Percentiles rank a stretch among this genome's conserved stretches.
Evolutionary conservation across 2,888 invertebrate genomes (phyloP).

Genomic region (Caenorhabditis angaria): DNA sequence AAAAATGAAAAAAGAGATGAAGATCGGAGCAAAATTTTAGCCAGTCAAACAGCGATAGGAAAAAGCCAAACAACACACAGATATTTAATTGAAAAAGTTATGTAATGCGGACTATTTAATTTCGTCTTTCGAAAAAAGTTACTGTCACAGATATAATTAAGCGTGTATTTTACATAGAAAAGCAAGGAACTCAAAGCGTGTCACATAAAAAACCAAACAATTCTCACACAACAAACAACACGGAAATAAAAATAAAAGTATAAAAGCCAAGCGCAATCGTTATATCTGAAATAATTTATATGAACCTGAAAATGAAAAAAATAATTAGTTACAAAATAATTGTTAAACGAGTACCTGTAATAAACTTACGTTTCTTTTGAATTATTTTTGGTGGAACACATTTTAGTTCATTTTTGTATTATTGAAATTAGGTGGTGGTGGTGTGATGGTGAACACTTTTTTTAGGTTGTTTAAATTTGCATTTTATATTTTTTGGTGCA

Average conservation of each 20-base stretch:
- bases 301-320: too few species aligned
- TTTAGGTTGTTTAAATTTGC: not conserved
- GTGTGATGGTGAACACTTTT: not conserved
- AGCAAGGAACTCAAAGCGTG: not conserved
- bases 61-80: too few species aligned
- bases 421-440: not conserved
- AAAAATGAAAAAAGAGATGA: too few species aligned
- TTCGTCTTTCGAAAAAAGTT: too few species aligned
- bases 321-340: too few species aligned
- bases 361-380: not conserved
- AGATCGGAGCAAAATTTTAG: too few species aligned
- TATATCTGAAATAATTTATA: not conserved
- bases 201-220: not conserved
- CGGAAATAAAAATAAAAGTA: not conserved
- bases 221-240: not conserved
- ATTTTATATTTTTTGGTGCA: not conserved
- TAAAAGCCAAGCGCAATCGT: not conserved
- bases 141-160: too few species aligned
- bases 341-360: slow-evolving; percentile 1
- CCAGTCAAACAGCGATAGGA: too few species aligned
- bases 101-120: too few species aligned
- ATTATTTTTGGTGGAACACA: not conserved
- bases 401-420: not conserved
- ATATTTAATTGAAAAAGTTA: too few species aligned
- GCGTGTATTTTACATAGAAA: not conserved